Percentiles rank a stretch among this genome's conserved stretches.
Conservation (phyloP, 2,888 invertebrate genomes). For the Mystacides longicornis region DNA sequence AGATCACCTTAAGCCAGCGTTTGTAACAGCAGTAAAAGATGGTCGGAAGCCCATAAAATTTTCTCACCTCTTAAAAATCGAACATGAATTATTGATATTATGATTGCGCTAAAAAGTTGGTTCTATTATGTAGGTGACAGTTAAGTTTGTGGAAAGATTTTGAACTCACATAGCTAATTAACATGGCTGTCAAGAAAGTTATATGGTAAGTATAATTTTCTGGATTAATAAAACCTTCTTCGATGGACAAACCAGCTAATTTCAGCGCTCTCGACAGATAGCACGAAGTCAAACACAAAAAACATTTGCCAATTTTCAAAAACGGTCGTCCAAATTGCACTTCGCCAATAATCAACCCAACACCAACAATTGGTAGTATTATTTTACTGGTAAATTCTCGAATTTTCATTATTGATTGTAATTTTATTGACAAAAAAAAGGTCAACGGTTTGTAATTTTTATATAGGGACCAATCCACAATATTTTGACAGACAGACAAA, state of each 20-base stretch:
- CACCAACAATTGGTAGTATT: not conserved
- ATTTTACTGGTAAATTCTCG: not conserved
- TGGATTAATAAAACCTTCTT: not conserved
- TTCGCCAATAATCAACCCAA: not conserved
- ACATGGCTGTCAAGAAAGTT: not conserved
- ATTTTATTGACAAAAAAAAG: not conserved
- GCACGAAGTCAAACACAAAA: not conserved
- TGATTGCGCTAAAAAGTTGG: too few species aligned
- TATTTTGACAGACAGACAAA: not conserved
- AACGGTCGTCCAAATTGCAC: not conserved
- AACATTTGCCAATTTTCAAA: not conserved
- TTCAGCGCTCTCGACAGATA: not conserved
- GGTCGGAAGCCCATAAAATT: too few species aligned
- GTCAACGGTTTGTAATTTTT: not conserved
- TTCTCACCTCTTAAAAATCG: too few species aligned
- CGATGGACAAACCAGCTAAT: not conserved
- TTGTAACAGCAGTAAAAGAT: too few species aligned
- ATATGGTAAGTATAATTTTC: not conserved
- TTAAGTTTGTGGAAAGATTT: not conserved
- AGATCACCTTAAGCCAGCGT: too few species aligned
- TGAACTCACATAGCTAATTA: not conserved
- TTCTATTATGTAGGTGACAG: too few species aligned
- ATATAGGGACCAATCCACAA: not conserved
- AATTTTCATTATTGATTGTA: constrained; percentile 1
- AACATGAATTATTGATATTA: too few species aligned